Conservation (phyloP, 2,113 vertebrate species). For the Circaetus gallicus region DNA sequence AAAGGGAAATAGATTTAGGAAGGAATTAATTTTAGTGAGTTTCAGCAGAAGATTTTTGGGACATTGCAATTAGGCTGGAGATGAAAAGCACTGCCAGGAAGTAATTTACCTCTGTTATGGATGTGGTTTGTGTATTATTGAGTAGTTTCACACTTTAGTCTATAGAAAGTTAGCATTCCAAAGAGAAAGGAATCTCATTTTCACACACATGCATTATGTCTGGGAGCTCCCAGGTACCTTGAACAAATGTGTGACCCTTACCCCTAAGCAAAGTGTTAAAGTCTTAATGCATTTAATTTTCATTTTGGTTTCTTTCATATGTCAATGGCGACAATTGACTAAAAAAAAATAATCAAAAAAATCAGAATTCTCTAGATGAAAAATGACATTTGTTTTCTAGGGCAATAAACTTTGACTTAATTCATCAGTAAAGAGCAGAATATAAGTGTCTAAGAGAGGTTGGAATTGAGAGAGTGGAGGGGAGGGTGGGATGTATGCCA, state of each 20-base stretch:
- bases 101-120: background rate
- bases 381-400: background rate
- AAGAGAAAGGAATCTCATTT: background rate
- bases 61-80: background rate
- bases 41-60: slow-evolving; percentile 10
- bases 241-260: background rate
- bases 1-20: background rate
- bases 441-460: background rate
- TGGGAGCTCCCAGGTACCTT: background rate
- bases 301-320: background rate
- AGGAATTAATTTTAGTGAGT: background rate
- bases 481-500: background rate
- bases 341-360: background rate
- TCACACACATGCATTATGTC: rapidly evolving
- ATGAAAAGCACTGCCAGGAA: background rate
- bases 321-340: rapidly evolving
- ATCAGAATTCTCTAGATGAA: background rate
- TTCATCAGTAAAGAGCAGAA: background rate
- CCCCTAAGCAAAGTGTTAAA: background rate
- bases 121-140: background rate
- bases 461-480: background rate
- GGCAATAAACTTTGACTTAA: background rate
- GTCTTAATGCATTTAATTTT: background rate
- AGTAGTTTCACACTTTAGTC: background rate
- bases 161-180: background rate